Percentiles rank a stretch among this genome's conserved stretches.
phyloP scores from a whole-genome alignment of 2,797 vertebrate genomes.

The Cyclura pinguis region DNA sequence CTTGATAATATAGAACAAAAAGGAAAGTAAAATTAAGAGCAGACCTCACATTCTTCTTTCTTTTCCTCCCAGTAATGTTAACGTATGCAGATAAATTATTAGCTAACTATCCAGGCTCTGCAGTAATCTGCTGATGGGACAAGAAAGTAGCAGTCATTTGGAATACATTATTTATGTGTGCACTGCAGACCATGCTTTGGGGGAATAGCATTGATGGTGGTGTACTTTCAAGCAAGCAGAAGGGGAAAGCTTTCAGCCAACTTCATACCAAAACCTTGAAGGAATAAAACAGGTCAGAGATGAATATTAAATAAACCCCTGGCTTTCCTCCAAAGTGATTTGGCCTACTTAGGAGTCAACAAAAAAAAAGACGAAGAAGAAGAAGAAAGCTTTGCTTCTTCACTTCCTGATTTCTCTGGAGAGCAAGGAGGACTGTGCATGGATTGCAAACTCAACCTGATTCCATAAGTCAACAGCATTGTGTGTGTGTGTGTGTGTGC shows the following conservation, averaged over 20 bases:
- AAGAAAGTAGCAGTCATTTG: conserved; percentile 69
- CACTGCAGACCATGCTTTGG: conserved; percentile 72
- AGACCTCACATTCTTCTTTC: conserved; percentile 27
- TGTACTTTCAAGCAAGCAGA: conserved; percentile 71
- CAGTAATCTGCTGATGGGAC: conserved; percentile 69
- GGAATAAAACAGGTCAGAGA: conserved; percentile 80
- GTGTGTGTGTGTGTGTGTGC: conserved; percentile 4
- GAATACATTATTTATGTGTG: conserved; percentile 78
- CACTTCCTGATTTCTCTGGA: conserved; percentile 76
- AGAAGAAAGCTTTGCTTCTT: conserved; percentile 76
- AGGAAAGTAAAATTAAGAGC: conserved; percentile 50
- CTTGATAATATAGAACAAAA: conserved; percentile 3
- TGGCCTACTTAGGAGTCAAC: conserved; percentile 82
- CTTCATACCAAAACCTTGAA: conserved; percentile 78
- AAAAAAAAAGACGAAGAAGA: too few species aligned
- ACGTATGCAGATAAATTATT: conserved; percentile 63
- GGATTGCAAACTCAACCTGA: conserved; percentile 64
- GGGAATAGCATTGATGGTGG: conserved; percentile 63
- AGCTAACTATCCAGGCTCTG: conserved; percentile 70
- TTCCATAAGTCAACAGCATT: conserved; percentile 69
- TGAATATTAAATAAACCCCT: conserved; percentile 81
- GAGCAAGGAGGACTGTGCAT: conserved; percentile 63
- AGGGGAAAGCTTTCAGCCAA: conserved; percentile 77
- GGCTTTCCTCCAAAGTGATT: conserved; percentile 78
- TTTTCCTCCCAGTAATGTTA: conserved; percentile 51